Evolutionary conservation across 2,888 invertebrate species (phyloP).

Genomic region (Zygaena filipendulae): DNA sequence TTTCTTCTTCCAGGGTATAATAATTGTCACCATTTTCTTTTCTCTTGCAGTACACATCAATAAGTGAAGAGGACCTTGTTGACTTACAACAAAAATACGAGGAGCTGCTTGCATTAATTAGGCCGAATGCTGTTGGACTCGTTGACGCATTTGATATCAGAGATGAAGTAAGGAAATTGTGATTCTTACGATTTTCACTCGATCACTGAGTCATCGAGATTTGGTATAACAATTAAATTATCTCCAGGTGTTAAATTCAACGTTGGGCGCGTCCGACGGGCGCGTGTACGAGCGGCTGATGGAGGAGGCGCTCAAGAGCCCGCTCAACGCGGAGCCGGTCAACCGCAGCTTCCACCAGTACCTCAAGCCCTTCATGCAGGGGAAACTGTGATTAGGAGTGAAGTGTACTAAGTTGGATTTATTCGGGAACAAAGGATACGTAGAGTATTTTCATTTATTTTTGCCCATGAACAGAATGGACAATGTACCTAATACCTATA

Average conservation of each 20-base stretch:
- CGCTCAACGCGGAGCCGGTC: conserved; percentile 82
- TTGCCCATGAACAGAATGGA: too few relatives aligned
- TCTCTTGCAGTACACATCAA: conserved; percentile 70
- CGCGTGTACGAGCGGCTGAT: conserved; percentile 83
- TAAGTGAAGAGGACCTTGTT: conserved; percentile 49
- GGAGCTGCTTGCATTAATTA: conserved; percentile 72
- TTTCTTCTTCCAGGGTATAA: too few relatives aligned
- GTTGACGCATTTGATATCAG: conserved; percentile 90
- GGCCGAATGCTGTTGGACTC: conserved; percentile 88
- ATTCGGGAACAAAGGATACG: too few relatives aligned
- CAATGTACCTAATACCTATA: too few relatives aligned
- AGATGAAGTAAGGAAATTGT: conserved; percentile 67
- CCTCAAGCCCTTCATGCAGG: conserved; percentile 79
- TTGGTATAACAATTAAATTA: background rate
- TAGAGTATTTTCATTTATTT: too few relatives aligned
- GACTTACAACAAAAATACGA: conserved; percentile 74
- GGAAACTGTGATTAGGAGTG: conserved; percentile 69
- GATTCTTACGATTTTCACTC: background rate
- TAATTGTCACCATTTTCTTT: conserved; percentile 1
- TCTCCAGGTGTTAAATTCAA: conserved; percentile 72
- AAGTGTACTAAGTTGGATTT: too few relatives aligned
- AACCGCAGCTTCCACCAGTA: conserved; percentile 76
- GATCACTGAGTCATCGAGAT: too few relatives aligned
- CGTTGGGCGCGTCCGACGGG: conserved; percentile 84
- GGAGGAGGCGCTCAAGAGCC: conserved; percentile 81